These are phyloP conservation scores for Rhopalosiphum padi DNA, from an alignment of 1,140 invertebrate genomes.

Conservation along the genomic window DNA sequence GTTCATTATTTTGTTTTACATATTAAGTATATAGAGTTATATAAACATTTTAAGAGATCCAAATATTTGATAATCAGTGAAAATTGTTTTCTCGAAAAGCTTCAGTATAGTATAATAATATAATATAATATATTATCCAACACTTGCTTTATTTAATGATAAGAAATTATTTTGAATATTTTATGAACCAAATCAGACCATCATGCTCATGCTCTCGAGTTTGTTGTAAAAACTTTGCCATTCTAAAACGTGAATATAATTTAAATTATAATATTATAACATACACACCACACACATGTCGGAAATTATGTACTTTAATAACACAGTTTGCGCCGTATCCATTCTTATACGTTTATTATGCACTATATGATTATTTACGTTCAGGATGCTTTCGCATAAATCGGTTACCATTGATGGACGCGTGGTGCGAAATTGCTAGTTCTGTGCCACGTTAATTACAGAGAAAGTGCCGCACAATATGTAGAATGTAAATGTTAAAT, in stretches of 20 bases:
- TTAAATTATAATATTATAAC: constrained; percentile 17
- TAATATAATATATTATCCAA: neutral
- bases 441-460: neutral
- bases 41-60: neutral
- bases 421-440: neutral
- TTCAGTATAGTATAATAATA: neutral
- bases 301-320: constrained; percentile 43
- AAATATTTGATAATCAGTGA: neutral
- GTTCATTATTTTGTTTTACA: neutral
- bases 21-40: neutral
- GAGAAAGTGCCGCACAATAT: constrained; percentile 37
- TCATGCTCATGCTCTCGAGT: too few species aligned
- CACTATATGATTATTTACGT: constrained; percentile 24
- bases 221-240: neutral
- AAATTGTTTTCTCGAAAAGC: neutral
- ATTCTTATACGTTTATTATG: neutral
- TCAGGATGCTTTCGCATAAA: constrained; percentile 49
- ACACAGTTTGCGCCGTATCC: neutral
- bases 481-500: constrained; percentile 18
- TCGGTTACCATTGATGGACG: constrained; percentile 17
- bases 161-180: constrained; percentile 17
- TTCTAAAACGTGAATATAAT: constrained; percentile 47
- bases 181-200: neutral
- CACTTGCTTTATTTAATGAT: neutral
- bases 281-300: neutral